Base-by-base conservation (phyloP, 2,113 vertebrate species). In the Trochalopteron elliotii region DNA sequence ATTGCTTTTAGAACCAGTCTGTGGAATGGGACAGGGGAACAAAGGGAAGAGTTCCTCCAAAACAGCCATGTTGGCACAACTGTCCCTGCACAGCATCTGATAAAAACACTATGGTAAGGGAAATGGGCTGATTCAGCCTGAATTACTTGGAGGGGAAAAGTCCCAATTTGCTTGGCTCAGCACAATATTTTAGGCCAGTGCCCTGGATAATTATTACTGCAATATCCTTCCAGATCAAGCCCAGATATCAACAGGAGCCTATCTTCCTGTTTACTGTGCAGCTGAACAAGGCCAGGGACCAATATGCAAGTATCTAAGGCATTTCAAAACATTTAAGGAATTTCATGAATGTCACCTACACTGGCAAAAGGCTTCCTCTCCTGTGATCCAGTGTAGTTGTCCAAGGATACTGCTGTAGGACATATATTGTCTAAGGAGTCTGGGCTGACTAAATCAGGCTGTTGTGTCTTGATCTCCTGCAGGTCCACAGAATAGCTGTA, bases 171-270 rank as follows among this genome's bases (percentile, higher is more conserved):
- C 23, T 90, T 88, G 35, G 59, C 21, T 83, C 23, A 59, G 53
- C 31, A 56, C n/a, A 47, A 44, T 52, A 24, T 72, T 79, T 65
- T 85, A 70, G 45, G 27, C 50, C 42, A 35, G 17, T 61, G 59
- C 37, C 67, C 53, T 80, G 39, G 4, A 9, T 47, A 42, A 49
- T 87, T 42, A 42, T 84, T 94, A 84, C 27, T 56, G 45, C 18
- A 77, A 72, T 74, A 85, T 88, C 82, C 59, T 93, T 79, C 42
- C 44, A 89, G 67, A 95, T 91, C 81, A 90, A 96, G 55, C 5
- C 52, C 53, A 65, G 59, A 68, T 86, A 78, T 31, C 44, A 59
- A 60, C 11, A 87, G 80, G 23, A 89, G 5, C 50, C 49, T n/a
- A 31, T 67, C 59, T 93, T 95, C 75, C 93, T 92, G 68, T 96